Conservation (phyloP, 2,888 invertebrate genomes). For the Syrphus vitripennis region DNA sequence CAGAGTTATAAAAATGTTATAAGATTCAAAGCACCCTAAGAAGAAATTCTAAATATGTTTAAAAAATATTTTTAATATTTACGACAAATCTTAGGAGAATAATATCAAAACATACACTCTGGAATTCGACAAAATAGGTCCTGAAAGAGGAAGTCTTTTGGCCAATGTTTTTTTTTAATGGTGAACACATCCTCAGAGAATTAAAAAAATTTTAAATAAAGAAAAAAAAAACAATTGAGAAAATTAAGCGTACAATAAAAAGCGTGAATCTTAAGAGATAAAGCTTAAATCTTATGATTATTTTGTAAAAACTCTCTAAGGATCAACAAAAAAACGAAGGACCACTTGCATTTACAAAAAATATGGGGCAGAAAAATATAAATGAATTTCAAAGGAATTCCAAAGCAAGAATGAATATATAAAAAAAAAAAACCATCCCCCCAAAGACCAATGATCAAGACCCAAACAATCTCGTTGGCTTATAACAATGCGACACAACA, state of each 20-base stretch:
- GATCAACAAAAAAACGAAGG: not conserved
- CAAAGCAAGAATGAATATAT: not conserved
- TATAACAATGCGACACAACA: constrained; percentile 47
- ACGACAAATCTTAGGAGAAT: too few relatives aligned
- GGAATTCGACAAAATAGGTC: not conserved
- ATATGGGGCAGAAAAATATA: not conserved
- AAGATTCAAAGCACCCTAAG: not conserved
- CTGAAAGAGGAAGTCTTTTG: not conserved
- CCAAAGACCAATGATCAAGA: constrained; percentile 34
- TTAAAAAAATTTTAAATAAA: too few relatives aligned
- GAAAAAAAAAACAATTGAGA: not conserved
- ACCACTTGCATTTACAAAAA: not conserved
- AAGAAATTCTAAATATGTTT: not conserved
- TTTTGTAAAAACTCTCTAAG: not conserved
- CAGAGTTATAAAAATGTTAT: not conserved
- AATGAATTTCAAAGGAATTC: constrained; percentile 9
- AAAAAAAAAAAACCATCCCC: not conserved
- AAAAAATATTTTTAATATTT: too few relatives aligned
- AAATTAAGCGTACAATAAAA: not conserved
- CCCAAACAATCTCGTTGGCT: constrained; percentile 11
- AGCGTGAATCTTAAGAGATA: not conserved
- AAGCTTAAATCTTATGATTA: not conserved
- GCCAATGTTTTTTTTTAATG: not conserved
- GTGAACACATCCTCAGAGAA: not conserved
- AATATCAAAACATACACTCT: too few relatives aligned